Conservation (phyloP, 2,888 invertebrate species). For the Artemia sinica region DNA sequence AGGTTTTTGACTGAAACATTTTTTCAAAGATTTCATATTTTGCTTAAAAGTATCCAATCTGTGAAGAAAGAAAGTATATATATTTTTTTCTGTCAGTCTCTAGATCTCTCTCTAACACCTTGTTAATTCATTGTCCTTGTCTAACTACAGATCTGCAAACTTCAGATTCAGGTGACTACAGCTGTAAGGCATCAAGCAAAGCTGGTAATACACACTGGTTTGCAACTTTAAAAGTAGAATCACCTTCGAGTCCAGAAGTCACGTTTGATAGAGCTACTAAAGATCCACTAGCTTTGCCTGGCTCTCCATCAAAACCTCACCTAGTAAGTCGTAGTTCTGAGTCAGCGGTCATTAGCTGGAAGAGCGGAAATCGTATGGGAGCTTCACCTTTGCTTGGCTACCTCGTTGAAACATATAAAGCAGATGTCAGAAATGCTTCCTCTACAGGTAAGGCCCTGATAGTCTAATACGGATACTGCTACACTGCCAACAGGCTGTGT, state of each 20-base stretch:
- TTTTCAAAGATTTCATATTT: too few relatives aligned
- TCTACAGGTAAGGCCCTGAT: not conserved
- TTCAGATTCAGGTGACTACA: slow-evolving; percentile 49
- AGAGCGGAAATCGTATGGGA: slow-evolving; percentile 34
- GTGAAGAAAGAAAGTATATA: too few relatives aligned
- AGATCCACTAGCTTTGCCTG: slow-evolving; percentile 23
- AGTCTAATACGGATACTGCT: too few relatives aligned
- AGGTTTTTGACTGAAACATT: too few relatives aligned
- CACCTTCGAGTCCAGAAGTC: slow-evolving; percentile 59
- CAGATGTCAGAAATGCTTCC: slow-evolving; percentile 3
- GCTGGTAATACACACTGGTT: slow-evolving; percentile 80
- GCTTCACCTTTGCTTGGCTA: slow-evolving; percentile 63
- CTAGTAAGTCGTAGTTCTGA: slow-evolving; percentile 20
- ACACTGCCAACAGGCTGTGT: too few relatives aligned
- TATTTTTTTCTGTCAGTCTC: too few relatives aligned
- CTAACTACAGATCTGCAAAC: slow-evolving; percentile 30
- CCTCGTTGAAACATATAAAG: slow-evolving; percentile 49
- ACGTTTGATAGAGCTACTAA: slow-evolving; percentile 45
- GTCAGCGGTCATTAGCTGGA: slow-evolving; percentile 28
- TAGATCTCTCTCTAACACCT: too few relatives aligned
- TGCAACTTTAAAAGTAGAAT: slow-evolving; percentile 52
- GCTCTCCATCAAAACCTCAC: slow-evolving; percentile 23
- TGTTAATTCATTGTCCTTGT: too few relatives aligned
- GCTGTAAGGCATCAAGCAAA: slow-evolving; percentile 63
- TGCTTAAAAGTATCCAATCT: too few relatives aligned